phyloP scores from a whole-genome alignment of 2,797 vertebrate genomes.

The Neosilurus mollespiculum region DNA sequence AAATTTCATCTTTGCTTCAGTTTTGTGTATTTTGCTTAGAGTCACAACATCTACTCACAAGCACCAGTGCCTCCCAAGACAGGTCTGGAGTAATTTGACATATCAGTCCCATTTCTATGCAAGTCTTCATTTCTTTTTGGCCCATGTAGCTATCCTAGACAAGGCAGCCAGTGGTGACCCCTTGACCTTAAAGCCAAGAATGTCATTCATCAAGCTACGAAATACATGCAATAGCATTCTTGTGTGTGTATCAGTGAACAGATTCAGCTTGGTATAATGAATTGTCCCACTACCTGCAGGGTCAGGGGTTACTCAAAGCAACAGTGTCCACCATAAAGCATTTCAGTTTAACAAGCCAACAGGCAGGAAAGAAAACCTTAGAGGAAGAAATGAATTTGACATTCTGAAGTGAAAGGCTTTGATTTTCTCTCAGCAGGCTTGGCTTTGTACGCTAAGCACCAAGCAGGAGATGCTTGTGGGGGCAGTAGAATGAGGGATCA shows the following conservation, averaged over 20 bases:
- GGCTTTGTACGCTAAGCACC: conserved; percentile 40
- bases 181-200: conserved; percentile 53
- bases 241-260: neutral
- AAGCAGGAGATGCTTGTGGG: conserved; percentile 33
- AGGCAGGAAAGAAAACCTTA: conserved; percentile 56
- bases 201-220: conserved; percentile 65
- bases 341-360: conserved; percentile 8
- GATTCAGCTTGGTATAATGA: conserved; percentile 4
- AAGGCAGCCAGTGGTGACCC: conserved; percentile 58
- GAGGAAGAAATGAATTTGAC: conserved; percentile 70
- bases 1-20: conserved; percentile 71
- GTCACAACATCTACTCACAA: conserved; percentile 38
- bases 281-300: neutral
- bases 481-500: conserved; percentile 73
- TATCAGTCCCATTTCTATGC: conserved; percentile 54
- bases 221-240: conserved; percentile 51
- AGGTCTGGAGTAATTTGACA: conserved; percentile 73
- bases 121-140: conserved; percentile 62
- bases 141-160: conserved; percentile 65
- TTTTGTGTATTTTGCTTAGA: conserved; percentile 60
- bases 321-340: neutral
- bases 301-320: neutral
- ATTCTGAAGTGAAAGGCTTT: conserved; percentile 72
- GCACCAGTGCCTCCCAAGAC: conserved; percentile 52
- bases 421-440: conserved; percentile 60